Evolutionary conservation across 2,888 invertebrate species (phyloP).

Genomic region (Leucoma salicis): DNA sequence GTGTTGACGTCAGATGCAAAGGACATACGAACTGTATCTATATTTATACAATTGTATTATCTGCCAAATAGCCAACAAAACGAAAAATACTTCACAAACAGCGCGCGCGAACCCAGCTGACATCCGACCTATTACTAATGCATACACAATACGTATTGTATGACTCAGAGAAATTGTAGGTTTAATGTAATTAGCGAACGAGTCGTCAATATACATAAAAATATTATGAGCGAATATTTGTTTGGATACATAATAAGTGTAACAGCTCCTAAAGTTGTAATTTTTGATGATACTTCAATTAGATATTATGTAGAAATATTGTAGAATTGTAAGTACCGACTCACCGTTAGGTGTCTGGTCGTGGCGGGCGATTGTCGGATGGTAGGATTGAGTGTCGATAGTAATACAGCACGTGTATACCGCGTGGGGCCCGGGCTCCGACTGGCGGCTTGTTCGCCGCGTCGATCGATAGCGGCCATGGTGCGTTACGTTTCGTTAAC

Average conservation of each 20-base stretch:
- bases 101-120: slow-evolving; percentile 29
- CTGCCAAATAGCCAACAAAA: neutral
- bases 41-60: neutral
- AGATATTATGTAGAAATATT: too few species aligned
- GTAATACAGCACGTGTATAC: slow-evolving; percentile 48
- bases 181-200: slow-evolving; percentile 27
- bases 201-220: slow-evolving; percentile 6
- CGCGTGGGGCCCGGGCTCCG: slow-evolving; percentile 67
- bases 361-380: slow-evolving; percentile 27
- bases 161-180: slow-evolving; percentile 17
- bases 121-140: slow-evolving; percentile 20
- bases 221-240: slow-evolving; percentile 29
- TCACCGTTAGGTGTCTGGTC: slow-evolving; percentile 27
- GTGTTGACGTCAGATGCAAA: too few species aligned
- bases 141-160: slow-evolving; percentile 16
- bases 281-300: too few species aligned
- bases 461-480: slow-evolving; percentile 73
- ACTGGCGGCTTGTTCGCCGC: slow-evolving; percentile 75
- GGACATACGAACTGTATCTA: too few species aligned
- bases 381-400: slow-evolving; percentile 22
- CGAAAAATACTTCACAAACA: neutral
- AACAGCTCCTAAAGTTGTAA: neutral
- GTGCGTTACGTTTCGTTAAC: slow-evolving; percentile 69
- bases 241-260: slow-evolving; percentile 7
- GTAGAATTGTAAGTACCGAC: slow-evolving; percentile 16